A percentile compares a stretch with the other conserved stretches of the same genome.
These are phyloP conservation scores for Sebastes taczanowskii DNA, from an alignment of 2,797 vertebrate species.

Conservation along the genomic window DNA sequence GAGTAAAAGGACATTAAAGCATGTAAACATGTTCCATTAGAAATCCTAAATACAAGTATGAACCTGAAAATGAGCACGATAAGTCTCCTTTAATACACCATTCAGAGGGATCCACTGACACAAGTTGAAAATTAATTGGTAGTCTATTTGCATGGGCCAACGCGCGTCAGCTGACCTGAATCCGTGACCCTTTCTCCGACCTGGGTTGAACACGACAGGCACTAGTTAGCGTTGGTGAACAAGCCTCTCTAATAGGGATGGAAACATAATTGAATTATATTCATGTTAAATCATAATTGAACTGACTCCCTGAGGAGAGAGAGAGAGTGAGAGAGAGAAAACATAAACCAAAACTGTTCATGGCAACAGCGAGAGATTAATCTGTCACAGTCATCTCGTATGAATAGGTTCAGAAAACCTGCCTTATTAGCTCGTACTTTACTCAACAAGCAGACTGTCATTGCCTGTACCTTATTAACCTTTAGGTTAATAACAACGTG, in stretches of 20 bases:
- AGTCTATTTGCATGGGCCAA: not conserved
- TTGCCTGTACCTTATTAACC: conserved; percentile 11
- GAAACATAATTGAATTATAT: not conserved
- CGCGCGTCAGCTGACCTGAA: not conserved
- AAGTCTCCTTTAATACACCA: not conserved
- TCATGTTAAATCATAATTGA: not conserved
- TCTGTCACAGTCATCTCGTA: conserved; percentile 13
- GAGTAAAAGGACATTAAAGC: not conserved
- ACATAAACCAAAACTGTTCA: not conserved
- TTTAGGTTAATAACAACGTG: not conserved
- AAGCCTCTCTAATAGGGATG: not conserved
- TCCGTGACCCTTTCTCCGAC: not conserved
- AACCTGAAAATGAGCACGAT: not conserved
- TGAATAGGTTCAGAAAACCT: conserved; percentile 5
- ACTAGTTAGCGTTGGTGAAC: not conserved
- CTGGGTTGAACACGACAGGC: not conserved
- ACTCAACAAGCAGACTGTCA: not conserved
- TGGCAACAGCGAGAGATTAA: conserved; percentile 3
- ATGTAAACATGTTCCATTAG: not conserved
- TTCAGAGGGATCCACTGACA: not conserved
- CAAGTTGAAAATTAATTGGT: not conserved
- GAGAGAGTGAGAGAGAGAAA: not conserved
- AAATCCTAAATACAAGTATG: not conserved
- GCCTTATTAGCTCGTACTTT: not conserved
- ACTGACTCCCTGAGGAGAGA: not conserved